Evolutionary conservation across 2,888 invertebrate genomes (phyloP), one percentile per base, ranked within the genome.

Genomic region (Zonitis immaculata): DNA sequence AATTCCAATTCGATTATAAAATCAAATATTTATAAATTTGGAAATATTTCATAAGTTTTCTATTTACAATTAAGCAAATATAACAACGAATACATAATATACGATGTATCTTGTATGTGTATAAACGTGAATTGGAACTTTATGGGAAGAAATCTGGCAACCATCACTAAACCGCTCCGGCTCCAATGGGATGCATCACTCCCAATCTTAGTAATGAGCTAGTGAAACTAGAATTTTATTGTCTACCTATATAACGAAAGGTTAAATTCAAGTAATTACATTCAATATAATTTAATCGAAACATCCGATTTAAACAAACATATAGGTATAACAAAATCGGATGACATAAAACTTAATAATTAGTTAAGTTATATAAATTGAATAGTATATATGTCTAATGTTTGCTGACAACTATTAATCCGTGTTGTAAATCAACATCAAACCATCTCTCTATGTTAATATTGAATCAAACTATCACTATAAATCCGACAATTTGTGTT

Each of bases 351-450:
- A 18, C 35, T 3, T 16, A 6, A 16, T 16, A 43, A 20, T 43
- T 43, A 45, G 28, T n/a, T 27, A 14, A 20, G 42, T 42, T 42
- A 42, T 42, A 20, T 4, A 11, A 39, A 11, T 11, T 4, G 8
- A 39, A 11, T 11, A 18, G 42, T 8, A 27, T 14, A 27, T 28
- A 44, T 3, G 44, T 27, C 18, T 26, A 45, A 45, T 45, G 30
- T 39, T 22, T 45, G 45, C 39, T 14, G 35, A 28, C 26, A 45
- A 35, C 11, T 27, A 43, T 44, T 50, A 50, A 44, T 42, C 35
- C 12, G 35, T 44, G 49, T 50, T 20, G 16, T 43, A 51, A 44
- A 52, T 52, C 52, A 45, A 28, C 14, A 45, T 45, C 45, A 48
- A 35, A 39, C 20, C 39, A 43, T 28, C 25, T 16, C 25, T 16